A percentile compares a stretch with the other conserved stretches of the same genome.
phyloP scores from a whole-genome alignment of 1,140 invertebrate species.

The Ceratoteleas bidentatus region DNA sequence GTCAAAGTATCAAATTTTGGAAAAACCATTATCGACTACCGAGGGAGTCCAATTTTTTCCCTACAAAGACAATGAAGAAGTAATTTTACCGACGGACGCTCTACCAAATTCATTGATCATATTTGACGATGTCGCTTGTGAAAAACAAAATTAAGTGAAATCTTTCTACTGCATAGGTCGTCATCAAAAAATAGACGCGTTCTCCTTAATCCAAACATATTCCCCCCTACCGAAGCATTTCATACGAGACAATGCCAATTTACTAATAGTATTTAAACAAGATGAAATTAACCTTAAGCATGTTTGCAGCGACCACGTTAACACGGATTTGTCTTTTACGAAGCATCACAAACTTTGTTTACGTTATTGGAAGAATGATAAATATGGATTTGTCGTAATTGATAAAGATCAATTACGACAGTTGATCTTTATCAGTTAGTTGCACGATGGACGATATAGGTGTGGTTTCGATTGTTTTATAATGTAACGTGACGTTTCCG shows the following conservation, averaged over 20 bases:
- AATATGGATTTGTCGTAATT: no score
- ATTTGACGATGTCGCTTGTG: no score
- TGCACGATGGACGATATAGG: conserved; percentile 49
- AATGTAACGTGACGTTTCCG: no score
- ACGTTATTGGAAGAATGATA: no score
- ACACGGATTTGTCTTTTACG: conserved; percentile 71
- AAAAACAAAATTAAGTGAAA: conserved; percentile 73
- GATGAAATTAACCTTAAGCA: conserved; percentile 76
- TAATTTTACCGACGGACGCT: conserved; percentile 62
- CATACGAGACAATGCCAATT: conserved; percentile 75
- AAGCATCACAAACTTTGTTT: no score
- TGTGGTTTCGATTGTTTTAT: conserved; percentile 55
- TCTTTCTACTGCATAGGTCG: conserved; percentile 74
- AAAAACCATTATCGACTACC: no score
- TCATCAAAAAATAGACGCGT: no score
- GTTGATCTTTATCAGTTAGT: no score
- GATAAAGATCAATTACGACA: no score
- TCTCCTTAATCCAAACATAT: conserved; percentile 76
- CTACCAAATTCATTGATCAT: no score
- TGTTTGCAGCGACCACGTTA: conserved; percentile 75
- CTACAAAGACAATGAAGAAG: conserved; percentile 56
- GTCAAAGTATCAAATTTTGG: no score
- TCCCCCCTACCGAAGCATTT: conserved; percentile 75
- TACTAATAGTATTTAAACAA: conserved; percentile 76
- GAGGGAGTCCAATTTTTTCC: no score